These are phyloP conservation scores for Mionectes olivaceus DNA, from an alignment of 2,797 vertebrate genomes.

Conservation along the genomic window DNA sequence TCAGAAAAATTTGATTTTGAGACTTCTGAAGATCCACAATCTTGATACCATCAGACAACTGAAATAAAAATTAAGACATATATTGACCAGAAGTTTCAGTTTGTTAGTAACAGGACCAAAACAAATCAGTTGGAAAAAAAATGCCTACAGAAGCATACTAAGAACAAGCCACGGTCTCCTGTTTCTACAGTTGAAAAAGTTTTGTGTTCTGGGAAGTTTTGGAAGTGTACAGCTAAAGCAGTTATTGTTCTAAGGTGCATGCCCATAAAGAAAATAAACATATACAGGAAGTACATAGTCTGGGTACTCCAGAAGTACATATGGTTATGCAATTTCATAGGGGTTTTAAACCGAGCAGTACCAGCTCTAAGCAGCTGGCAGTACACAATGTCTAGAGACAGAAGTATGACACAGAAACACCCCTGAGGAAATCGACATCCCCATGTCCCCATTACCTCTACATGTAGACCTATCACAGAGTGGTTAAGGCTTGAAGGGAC, in stretches of 20 bases:
- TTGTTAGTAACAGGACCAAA: neutral
- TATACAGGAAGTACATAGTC: neutral
- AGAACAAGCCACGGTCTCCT: neutral
- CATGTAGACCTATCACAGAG: neutral
- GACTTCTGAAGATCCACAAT: constrained; percentile 83
- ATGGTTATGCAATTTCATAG: neutral
- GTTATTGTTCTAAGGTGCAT: neutral
- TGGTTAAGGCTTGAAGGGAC: neutral
- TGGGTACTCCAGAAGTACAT: neutral
- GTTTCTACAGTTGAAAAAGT: neutral
- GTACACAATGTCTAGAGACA: neutral
- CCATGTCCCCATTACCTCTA: neutral
- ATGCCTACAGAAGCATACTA: neutral
- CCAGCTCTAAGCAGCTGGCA: neutral
- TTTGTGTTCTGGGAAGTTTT: neutral
- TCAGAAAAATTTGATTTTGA: constrained; percentile 85
- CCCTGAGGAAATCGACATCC: neutral
- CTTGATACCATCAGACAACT: constrained; percentile 86
- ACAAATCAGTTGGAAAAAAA: neutral
- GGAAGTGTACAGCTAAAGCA: neutral
- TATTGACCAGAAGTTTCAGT: neutral
- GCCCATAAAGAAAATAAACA: neutral
- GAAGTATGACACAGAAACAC: neutral
- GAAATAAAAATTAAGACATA: constrained; percentile 12
- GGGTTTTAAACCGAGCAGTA: neutral